These are phyloP conservation scores for Sardinella longiceps DNA, from an alignment of 2,797 vertebrate species.

Conservation along the genomic window DNA sequence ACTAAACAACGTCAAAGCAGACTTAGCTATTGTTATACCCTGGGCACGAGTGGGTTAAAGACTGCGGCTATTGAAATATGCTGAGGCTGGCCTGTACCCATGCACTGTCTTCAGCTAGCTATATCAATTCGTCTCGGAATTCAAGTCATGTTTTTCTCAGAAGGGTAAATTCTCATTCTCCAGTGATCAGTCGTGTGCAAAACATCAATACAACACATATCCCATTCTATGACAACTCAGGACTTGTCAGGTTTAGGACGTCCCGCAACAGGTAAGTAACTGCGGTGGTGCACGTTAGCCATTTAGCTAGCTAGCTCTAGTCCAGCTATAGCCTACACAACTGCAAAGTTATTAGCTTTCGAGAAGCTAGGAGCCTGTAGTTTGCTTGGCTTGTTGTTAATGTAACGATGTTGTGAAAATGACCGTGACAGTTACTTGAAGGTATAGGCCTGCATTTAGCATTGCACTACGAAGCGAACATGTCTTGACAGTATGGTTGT, in stretches of 20 bases:
- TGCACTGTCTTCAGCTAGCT: conserved; percentile 52
- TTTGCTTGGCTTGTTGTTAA: neutral
- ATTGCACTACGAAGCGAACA: neutral
- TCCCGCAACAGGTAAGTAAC: conserved; percentile 51
- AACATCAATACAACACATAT: conserved; percentile 32
- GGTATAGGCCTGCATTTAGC: neutral
- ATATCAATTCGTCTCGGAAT: conserved; percentile 40
- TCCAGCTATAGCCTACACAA: neutral
- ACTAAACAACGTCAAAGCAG: neutral
- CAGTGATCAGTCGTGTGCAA: conserved; percentile 37
- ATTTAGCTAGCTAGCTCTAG: conserved; percentile 23
- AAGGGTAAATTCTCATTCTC: conserved; percentile 27
- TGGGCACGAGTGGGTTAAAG: conserved; percentile 6
- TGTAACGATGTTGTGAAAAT: neutral
- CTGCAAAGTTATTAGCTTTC: neutral
- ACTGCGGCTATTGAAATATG: conserved; percentile 63
- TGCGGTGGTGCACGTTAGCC: neutral
- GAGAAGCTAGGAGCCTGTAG: conserved; percentile 28
- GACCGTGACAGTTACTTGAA: neutral
- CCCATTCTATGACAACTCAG: conserved; percentile 40
- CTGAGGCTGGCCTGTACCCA: conserved; percentile 63
- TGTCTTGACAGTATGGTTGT: neutral
- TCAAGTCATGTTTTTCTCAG: conserved; percentile 39
- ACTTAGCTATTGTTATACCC: conserved; percentile 29
- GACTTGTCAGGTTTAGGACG: conserved; percentile 39